phyloP scores from a whole-genome alignment of 2,797 vertebrate genomes.

The Gambusia yucatana region DNA sequence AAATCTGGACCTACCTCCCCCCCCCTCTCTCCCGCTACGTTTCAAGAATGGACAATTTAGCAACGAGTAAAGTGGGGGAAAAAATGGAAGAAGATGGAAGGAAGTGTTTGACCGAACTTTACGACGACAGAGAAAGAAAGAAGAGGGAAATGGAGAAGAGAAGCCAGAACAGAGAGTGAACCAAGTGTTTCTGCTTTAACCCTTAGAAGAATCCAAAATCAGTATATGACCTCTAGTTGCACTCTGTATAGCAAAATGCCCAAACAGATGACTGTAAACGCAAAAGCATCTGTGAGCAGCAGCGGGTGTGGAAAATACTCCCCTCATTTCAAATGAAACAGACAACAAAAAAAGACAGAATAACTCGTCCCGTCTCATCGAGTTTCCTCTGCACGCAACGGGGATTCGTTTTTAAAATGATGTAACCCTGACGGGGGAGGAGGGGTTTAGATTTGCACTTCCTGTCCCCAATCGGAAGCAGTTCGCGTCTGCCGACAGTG shows the following conservation, averaged over 20 bases:
- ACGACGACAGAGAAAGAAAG: not conserved
- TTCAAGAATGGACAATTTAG: constrained; percentile 40
- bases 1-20: constrained; percentile 9
- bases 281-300: constrained; percentile 4
- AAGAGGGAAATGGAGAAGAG: not conserved
- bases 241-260: constrained; percentile 12
- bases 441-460: constrained; percentile 58
- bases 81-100: constrained; percentile 1
- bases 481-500: constrained; percentile 34
- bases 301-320: not conserved
- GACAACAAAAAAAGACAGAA: constrained; percentile 16
- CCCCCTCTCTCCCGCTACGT: constrained; percentile 13
- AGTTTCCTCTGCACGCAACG: constrained; percentile 20
- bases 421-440: not conserved
- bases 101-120: constrained; percentile 30
- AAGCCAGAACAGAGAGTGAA: constrained; percentile 15
- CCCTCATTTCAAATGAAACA: constrained; percentile 8
- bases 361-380: constrained; percentile 3
- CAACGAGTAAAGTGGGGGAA: constrained; percentile 10
- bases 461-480: constrained; percentile 40
- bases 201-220: constrained; percentile 41
- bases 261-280: constrained; percentile 11
- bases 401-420: constrained; percentile 11
- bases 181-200: constrained; percentile 26
- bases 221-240: constrained; percentile 24